Evolutionary conservation across 2,797 vertebrate genomes (phyloP).

Genomic region (Neopelma chrysocephalum): DNA sequence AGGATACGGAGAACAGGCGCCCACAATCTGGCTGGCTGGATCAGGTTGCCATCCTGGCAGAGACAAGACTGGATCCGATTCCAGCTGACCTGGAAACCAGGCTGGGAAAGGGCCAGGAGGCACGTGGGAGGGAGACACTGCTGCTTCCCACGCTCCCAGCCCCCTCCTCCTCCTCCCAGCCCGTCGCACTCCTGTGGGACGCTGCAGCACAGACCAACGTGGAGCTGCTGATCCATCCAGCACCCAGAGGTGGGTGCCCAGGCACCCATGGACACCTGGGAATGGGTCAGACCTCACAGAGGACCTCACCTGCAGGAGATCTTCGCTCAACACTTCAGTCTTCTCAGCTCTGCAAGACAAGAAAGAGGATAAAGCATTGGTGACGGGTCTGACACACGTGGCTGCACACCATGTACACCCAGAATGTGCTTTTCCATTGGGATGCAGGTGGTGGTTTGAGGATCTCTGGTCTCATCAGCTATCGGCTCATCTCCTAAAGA

Average conservation of each 20-base stretch:
- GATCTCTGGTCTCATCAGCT: not conserved
- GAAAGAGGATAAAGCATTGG: not conserved
- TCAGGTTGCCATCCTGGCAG: not conserved
- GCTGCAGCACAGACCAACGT: accelerated
- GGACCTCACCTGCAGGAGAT: constrained; percentile 90
- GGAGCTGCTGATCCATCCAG: not conserved
- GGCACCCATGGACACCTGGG: not conserved
- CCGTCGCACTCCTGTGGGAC: accelerated
- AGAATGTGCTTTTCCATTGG: accelerated
- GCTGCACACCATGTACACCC: accelerated
- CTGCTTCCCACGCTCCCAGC: not conserved
- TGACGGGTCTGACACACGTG: accelerated
- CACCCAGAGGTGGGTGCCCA: accelerated
- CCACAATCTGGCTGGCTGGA: not conserved
- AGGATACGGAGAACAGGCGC: not conserved
- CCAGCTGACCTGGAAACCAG: not conserved
- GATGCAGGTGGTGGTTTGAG: not conserved
- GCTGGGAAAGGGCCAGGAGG: not conserved
- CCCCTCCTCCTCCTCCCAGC: not conserved
- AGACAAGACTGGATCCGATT: not conserved
- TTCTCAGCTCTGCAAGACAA: constrained; percentile 86
- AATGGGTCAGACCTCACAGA: accelerated
- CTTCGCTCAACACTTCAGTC: constrained; percentile 94
- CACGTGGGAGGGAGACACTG: not conserved
- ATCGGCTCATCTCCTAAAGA: not conserved